Conservation (phyloP, 2,797 vertebrate genomes). For the Crotalus adamanteus region DNA sequence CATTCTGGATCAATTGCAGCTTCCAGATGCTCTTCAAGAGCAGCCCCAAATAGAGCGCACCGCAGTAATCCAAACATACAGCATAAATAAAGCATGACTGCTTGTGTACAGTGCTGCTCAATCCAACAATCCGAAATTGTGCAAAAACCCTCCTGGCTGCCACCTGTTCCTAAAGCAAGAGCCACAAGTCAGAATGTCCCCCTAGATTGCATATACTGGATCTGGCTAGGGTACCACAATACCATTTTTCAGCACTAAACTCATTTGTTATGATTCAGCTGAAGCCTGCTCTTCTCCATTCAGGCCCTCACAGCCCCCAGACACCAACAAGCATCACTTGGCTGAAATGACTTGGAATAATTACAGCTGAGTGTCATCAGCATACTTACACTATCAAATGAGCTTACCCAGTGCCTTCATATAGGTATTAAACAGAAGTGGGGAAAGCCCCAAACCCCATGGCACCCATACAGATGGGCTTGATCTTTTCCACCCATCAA, state of each 20-base stretch:
- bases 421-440: not conserved
- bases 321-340: not conserved
- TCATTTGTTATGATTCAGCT: not conserved
- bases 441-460: not conserved
- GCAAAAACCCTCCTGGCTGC: not conserved
- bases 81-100: too few species aligned
- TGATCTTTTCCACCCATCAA: not conserved
- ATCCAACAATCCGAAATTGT: not conserved
- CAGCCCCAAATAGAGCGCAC: not conserved
- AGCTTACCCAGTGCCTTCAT: not conserved
- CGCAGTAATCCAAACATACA: not conserved
- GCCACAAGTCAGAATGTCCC: not conserved
- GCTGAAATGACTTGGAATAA: not conserved
- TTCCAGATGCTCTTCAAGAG: not conserved
- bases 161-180: not conserved
- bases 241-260: not conserved
- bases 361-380: not conserved
- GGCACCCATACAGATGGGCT: not conserved
- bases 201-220: not conserved
- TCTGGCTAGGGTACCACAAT: not conserved
- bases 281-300: not conserved
- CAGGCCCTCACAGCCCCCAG: not conserved
- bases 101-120: not conserved
- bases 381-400: not conserved
- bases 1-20: not conserved